Percentiles rank a stretch among this genome's conserved stretches.
Conservation (phyloP, 64 coral and sea anemone genomes). For the Porites australiensis region DNA sequence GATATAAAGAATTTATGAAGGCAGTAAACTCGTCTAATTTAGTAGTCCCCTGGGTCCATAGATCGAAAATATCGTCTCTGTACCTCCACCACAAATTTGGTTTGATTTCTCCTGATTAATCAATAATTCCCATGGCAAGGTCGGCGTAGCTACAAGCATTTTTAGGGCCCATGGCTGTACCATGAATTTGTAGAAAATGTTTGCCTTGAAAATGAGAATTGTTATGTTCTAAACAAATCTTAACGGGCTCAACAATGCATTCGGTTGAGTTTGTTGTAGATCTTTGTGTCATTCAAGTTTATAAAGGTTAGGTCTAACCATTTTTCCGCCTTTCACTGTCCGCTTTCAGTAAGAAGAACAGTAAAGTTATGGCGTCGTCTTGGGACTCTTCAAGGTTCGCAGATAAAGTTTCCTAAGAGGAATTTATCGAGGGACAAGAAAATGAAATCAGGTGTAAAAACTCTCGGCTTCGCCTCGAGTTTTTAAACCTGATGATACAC, state of each 20-base stretch:
- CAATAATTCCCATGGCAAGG: constrained; percentile 11
- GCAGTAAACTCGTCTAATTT: constrained; percentile 20
- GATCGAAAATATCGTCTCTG: constrained; percentile 47
- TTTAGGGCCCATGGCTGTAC: constrained; percentile 32
- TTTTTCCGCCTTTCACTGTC: too few species aligned
- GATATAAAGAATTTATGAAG: constrained; percentile 19
- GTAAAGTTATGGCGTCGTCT: too few species aligned
- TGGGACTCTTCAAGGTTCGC: too few species aligned
- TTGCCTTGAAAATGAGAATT: constrained; percentile 25
- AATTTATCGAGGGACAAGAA: too few species aligned
- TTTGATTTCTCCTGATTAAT: constrained; percentile 12
- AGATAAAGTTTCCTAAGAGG: too few species aligned
- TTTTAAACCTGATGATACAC: too few species aligned
- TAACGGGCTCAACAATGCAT: constrained; percentile 33
- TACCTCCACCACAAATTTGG: constrained; percentile 39
- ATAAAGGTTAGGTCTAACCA: too few species aligned
- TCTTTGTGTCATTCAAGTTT: too few species aligned
- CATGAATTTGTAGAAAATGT: constrained; percentile 19
- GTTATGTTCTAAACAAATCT: constrained; percentile 33
- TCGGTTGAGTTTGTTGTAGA: too few species aligned
- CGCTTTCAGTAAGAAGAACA: too few species aligned
- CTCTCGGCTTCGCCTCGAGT: too few species aligned
- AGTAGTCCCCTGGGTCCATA: constrained; percentile 4
- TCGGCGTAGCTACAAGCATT: constrained; percentile 42
- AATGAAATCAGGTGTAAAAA: too few species aligned